Evolutionary conservation across 2,888 invertebrate genomes (phyloP).

Genomic region (Eupithecia dodoneata): DNA sequence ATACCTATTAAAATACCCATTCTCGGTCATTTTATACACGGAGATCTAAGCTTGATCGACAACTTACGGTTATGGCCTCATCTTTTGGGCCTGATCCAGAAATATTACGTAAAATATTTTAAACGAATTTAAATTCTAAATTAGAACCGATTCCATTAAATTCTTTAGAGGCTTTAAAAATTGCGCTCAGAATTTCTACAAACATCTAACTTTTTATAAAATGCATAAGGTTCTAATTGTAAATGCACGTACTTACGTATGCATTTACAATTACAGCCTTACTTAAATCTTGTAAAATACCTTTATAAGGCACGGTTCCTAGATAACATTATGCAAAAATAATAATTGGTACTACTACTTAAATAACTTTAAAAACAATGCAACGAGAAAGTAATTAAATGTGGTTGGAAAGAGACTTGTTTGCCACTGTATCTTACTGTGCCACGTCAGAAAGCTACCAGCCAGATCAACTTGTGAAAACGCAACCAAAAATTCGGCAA

Average conservation of each 20-base stretch:
- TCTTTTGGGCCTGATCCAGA: constrained; percentile 10
- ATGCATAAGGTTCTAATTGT: too few species aligned
- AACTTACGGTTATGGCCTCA: constrained; percentile 11
- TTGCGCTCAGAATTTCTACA: neutral
- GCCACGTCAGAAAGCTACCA: neutral
- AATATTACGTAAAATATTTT: constrained; percentile 8
- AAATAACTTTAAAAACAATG: neutral
- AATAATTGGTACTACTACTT: neutral
- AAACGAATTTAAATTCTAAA: constrained; percentile 11
- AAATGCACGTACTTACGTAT: too few species aligned
- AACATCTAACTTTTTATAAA: neutral
- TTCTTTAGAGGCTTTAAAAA: neutral
- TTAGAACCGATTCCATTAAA: constrained; percentile 6
- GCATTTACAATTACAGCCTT: neutral
- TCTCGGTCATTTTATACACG: constrained; percentile 12
- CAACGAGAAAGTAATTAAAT: neutral
- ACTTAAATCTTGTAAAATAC: neutral
- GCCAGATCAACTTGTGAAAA: constrained; percentile 9
- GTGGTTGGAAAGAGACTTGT: neutral
- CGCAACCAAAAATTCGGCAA: constrained; percentile 8
- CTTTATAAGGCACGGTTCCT: neutral
- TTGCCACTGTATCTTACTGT: neutral
- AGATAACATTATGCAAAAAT: neutral
- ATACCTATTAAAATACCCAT: constrained; percentile 12
- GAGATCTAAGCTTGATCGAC: constrained; percentile 13